Base-by-base conservation (phyloP, 2,797 vertebrate species). In the Syngnathus rostellatus region DNA sequence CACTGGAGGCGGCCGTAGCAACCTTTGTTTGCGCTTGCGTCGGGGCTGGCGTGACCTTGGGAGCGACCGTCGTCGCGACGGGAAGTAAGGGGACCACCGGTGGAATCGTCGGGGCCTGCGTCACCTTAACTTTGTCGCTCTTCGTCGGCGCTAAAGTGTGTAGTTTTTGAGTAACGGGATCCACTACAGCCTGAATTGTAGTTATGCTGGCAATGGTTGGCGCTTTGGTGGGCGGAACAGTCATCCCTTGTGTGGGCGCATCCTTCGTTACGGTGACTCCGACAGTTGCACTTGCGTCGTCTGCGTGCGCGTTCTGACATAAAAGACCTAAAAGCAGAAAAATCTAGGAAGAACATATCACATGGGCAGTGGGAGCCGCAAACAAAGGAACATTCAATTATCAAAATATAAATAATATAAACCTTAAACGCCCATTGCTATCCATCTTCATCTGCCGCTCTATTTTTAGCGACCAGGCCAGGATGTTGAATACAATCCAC, bases 401-500 rank as follows among this genome's bases (percentile, higher is more conserved):
- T 45, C 38, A 37, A 31, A 48, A 17, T 5, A 45, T 1, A n/a
- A 10, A 58, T n/a, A 17, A 59, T 37, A 57, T 39, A 9, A 39
- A 38, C 57, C 38, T 59, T 59, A 14, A 41, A 40, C 19, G 19
- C 39, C 19, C 21, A 31, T 9, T 6, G 39, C 17, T 14, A 63
- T 71, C 72, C 64, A 46, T 77, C 80, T 69, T 72, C 65, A 45
- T 77, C 57, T 65, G 39, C 39, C 25, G 25, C 6, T 82, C 89
- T 94, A 93, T 94, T 93, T 92, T 92, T 94, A 94, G 90, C 58
- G 41, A 77, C 74, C 81, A 88, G 89, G 80, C 87, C 85, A 93
- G 92, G 93, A 94, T 92, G 73, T 75, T 57, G 75, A 59, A 82
- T 88, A 95, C 93, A 97, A 94, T 94, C 86, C 89, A 82, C 76